Percentiles rank a stretch among this genome's conserved stretches.
These are phyloP conservation scores for Orthosia cruda DNA, from an alignment of 2,888 invertebrate genomes.

Conservation along the genomic window DNA sequence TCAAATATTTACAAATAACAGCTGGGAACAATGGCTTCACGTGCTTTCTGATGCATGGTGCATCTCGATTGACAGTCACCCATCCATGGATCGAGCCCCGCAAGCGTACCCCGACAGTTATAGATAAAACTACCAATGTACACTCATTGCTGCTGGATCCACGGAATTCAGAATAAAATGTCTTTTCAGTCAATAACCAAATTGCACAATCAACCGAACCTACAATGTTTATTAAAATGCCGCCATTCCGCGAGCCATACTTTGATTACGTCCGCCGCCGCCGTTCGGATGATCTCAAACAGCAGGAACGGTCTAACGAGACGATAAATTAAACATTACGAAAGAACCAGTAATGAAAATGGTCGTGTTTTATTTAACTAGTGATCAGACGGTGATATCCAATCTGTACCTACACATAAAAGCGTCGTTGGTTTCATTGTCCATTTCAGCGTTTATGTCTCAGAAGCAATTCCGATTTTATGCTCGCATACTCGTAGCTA, in stretches of 20 bases:
- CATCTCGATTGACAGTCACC: background rate
- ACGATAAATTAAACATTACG: slow-evolving; percentile 25
- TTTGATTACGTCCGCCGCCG: slow-evolving; percentile 19
- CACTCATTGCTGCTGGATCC: background rate
- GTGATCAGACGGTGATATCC: slow-evolving; percentile 11
- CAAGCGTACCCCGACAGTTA: too few relatives aligned
- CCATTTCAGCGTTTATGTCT: slow-evolving; percentile 22
- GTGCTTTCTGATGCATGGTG: too few relatives aligned
- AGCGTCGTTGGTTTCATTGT: slow-evolving; percentile 31
- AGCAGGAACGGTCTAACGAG: slow-evolving; percentile 9
- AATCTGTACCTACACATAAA: slow-evolving; percentile 23
- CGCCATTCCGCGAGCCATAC: background rate
- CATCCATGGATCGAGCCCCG: background rate
- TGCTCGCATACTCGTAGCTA: background rate
- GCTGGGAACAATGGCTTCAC: background rate
- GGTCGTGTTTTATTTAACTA: slow-evolving; percentile 3
- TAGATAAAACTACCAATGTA: background rate
- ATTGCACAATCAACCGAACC: background rate
- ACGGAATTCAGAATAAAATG: background rate
- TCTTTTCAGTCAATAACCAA: background rate
- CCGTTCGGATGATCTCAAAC: slow-evolving; percentile 14
- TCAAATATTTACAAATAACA: background rate
- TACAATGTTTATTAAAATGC: slow-evolving; percentile 9
- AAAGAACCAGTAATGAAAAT: slow-evolving; percentile 12
- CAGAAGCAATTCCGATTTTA: background rate